A percentile compares a stretch with the other conserved stretches of the same genome.
Evolutionary conservation across 2,113 vertebrate genomes (phyloP).

Genomic region (Ancistrus triradiatus): DNA sequence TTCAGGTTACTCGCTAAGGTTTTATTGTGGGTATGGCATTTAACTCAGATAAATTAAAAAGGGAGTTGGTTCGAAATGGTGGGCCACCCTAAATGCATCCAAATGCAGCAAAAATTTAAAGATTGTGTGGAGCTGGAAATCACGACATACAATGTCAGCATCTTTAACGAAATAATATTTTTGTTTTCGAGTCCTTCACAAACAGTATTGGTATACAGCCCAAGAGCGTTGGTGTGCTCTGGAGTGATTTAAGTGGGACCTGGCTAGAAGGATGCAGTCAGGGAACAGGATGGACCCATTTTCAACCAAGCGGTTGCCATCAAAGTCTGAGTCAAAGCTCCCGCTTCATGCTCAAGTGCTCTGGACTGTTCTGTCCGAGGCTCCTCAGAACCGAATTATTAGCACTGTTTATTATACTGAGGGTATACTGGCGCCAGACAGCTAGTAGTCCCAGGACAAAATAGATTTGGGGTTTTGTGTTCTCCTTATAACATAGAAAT

Average conservation of each 20-base stretch:
- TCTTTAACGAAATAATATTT: slow-evolving; percentile 46
- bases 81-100: not conserved
- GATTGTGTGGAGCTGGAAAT: slow-evolving; percentile 7
- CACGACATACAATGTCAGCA: slow-evolving; percentile 20
- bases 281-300: slow-evolving; percentile 16
- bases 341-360: slow-evolving; percentile 58
- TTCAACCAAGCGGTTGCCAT: slow-evolving; percentile 29
- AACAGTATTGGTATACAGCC: slow-evolving; percentile 34
- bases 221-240: slow-evolving; percentile 38
- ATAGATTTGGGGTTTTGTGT: no score
- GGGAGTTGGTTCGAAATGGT: not conserved
- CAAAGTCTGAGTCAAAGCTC: slow-evolving; percentile 41
- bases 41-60: no score
- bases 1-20: slow-evolving; percentile 12
- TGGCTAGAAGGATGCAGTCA: slow-evolving; percentile 17
- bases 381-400: slow-evolving; percentile 66
- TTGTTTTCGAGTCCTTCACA: slow-evolving; percentile 36
- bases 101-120: no score
- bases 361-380: slow-evolving; percentile 52
- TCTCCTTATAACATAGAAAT: no score
- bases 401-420: slow-evolving; percentile 70
- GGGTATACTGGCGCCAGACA: slow-evolving; percentile 66
- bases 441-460: no score
- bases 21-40: slow-evolving; percentile 10
- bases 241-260: slow-evolving; percentile 37